phyloP scores from a whole-genome alignment of 2,113 vertebrate genomes.

The Orycteropus afer region DNA sequence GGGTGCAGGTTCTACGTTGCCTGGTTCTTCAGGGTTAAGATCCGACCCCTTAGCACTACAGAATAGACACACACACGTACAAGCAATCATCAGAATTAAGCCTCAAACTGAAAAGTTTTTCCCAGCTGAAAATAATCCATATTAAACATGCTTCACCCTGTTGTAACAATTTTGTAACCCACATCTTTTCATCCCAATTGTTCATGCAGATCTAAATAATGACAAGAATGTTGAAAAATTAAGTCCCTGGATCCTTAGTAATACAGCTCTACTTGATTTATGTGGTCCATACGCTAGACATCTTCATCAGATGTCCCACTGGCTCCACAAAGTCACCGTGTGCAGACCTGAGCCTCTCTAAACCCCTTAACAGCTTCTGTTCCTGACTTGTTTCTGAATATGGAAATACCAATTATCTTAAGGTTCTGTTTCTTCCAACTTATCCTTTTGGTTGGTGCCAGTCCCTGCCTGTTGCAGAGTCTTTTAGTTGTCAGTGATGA shows the following conservation, averaged over 20 bases:
- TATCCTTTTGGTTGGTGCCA: background rate
- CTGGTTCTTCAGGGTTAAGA: slow-evolving; percentile 31
- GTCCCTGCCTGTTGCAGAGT: background rate
- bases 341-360: background rate
- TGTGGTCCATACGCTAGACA: background rate
- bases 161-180: slow-evolving; percentile 14
- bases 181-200: background rate
- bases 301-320: background rate
- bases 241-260: slow-evolving; percentile 5
- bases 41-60: background rate
- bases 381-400: background rate
- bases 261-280: background rate
- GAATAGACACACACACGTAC: background rate
- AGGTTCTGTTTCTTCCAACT: background rate
- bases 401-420: background rate
- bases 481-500: background rate
- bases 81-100: background rate
- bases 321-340: background rate
- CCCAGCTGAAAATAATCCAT: background rate
- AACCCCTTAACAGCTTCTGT: background rate
- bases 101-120: background rate
- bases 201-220: background rate
- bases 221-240: slow-evolving; percentile 1
- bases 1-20: background rate
- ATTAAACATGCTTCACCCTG: background rate